These are phyloP conservation scores for Leuctra nigra DNA, from an alignment of 2,888 invertebrate species.

Conservation along the genomic window DNA sequence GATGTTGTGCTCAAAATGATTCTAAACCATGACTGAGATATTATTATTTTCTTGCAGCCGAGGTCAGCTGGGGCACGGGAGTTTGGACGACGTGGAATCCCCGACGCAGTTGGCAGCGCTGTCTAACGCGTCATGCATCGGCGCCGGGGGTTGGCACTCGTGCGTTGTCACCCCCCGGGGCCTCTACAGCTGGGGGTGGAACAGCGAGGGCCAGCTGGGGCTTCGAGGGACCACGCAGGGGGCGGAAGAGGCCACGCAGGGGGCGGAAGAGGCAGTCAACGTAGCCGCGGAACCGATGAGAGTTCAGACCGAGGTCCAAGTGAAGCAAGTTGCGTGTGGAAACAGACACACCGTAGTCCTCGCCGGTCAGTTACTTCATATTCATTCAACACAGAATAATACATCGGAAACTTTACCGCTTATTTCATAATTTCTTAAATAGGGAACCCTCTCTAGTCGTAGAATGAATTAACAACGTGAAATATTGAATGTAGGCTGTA, in stretches of 20 bases:
- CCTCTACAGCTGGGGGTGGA: constrained; percentile 88
- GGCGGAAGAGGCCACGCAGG: constrained; percentile 28
- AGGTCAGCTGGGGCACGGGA: constrained; percentile 81
- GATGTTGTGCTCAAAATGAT: no score
- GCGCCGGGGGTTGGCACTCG: constrained; percentile 84
- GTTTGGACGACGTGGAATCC: constrained; percentile 51
- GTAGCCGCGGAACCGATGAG: constrained; percentile 36
- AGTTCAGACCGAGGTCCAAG: constrained; percentile 31
- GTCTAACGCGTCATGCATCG: constrained; percentile 58
- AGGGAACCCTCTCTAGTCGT: no score
- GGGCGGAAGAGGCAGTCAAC: constrained; percentile 34
- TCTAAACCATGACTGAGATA: no score
- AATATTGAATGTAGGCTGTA: no score
- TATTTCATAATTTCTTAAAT: no score
- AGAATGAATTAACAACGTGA: no score
- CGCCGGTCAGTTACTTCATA: constrained; percentile 49
- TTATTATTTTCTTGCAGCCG: constrained; percentile 52
- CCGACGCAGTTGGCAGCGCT: constrained; percentile 66
- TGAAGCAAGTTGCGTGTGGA: constrained; percentile 60
- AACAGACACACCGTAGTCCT: constrained; percentile 65
- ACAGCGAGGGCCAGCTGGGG: constrained; percentile 80
- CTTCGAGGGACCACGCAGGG: constrained; percentile 8
- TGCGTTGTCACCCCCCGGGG: constrained; percentile 70
- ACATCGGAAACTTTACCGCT: no score
- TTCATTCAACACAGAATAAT: no score